Base-by-base conservation (phyloP, 1,140 invertebrate genomes). In the Argopecten irradians region DNA sequence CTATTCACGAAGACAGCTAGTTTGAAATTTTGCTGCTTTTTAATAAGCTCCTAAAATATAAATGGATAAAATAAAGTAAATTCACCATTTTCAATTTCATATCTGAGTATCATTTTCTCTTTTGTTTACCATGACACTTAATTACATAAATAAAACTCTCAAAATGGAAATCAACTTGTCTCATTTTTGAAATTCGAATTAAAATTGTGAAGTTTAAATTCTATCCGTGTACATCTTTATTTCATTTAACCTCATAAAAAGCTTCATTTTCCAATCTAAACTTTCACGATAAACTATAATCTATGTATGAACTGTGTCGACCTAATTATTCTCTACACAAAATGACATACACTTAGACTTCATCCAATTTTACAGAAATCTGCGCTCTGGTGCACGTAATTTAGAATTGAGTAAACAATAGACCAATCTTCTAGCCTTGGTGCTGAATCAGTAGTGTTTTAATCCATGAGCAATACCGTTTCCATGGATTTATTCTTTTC, bases 221-320 rank as follows among this genome's bases (percentile, higher is more conserved):
- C 55, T 71, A 3, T n/a, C 28, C 55, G 5, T 71, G 13, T 0
- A 28, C 8, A 71, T n/a, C 28, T 28, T 71, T 71, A n/a, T 71
- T 71, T 71, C 55, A 71, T 71, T 71, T 28, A 71, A 28, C 28
- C 28, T n/a, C 1, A 0, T 1, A 71, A 71, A 71, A 71, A 11
- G 22, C 2, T 71, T n/a, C 1, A 5, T 71, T 71, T 71, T 11
- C 55, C 1, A 71, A 5, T 71, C 28, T 28, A 71, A 13, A 71
- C 28, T 71, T 71, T 71, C 55, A 71, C 2, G 55, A 71, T 71
- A 71, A 71, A 71, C 55, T 71, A 71, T 71, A 71, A 71, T 71
- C 55, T 28, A 5, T 71, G 55, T 71, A n/a, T 71, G 16, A 71
- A 71, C 22, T 71, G 55, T 71, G 2, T 5, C n/a, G 5, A n/a